A percentile compares a stretch with the other conserved stretches of the same genome.
phyloP scores from a whole-genome alignment of 2,797 vertebrate genomes.

The Xiphophorus birchmanni region DNA sequence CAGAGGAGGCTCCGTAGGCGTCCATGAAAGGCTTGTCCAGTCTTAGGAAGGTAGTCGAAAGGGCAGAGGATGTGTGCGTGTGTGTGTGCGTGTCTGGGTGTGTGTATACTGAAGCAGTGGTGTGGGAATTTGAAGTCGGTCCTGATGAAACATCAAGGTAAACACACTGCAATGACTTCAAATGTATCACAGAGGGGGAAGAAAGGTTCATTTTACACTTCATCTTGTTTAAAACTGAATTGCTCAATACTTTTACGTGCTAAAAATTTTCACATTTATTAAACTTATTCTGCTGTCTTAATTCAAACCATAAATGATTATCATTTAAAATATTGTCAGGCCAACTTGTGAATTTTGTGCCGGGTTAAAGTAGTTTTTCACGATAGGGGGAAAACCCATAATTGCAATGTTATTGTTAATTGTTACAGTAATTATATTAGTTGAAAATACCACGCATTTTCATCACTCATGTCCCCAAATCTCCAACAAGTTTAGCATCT shows the following conservation, averaged over 20 bases:
- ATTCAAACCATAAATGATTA: background rate
- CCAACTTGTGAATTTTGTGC: background rate
- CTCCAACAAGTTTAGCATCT: background rate
- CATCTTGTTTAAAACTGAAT: background rate
- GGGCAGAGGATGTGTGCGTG: conserved; percentile 31
- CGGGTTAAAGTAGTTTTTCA: background rate
- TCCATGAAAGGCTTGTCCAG: conserved; percentile 57
- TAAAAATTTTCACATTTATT: background rate
- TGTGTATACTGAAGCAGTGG: conserved; percentile 28
- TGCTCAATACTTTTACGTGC: background rate
- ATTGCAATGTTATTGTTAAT: background rate
- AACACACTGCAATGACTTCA: conserved; percentile 23
- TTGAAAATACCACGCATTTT: background rate
- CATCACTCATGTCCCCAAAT: background rate
- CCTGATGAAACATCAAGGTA: conserved; percentile 42
- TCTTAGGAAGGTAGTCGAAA: conserved; percentile 48
- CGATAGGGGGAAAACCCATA: background rate
- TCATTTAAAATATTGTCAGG: background rate
- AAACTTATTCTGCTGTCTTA: background rate
- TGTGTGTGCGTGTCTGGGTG: conserved; percentile 22
- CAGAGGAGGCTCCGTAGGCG: conserved; percentile 62
- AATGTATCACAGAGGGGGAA: conserved; percentile 19
- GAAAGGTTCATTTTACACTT: background rate
- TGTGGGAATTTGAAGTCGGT: conserved; percentile 53
- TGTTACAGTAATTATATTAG: background rate